Conservation (phyloP, 2,888 invertebrate genomes). For the Onthophagus sagittarius region DNA sequence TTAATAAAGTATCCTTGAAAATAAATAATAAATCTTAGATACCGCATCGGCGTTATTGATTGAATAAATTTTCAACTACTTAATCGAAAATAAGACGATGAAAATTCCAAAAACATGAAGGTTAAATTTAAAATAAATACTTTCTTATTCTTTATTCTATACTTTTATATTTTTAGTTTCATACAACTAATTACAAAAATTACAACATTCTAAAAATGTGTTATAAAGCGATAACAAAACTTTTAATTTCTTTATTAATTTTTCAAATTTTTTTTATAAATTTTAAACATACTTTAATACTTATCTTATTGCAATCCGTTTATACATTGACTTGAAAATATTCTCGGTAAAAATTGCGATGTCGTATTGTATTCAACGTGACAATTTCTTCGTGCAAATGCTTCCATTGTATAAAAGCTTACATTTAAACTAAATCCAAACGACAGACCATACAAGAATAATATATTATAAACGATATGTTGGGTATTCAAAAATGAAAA, state of each 20-base stretch:
- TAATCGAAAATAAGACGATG: too few species aligned
- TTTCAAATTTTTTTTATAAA: too few species aligned
- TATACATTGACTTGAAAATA: slow-evolving; percentile 43
- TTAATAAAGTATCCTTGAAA: too few species aligned
- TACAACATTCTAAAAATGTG: neutral
- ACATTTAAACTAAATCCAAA: slow-evolving; percentile 74
- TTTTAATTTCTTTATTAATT: too few species aligned
- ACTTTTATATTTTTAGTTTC: too few species aligned
- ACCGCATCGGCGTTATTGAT: too few species aligned
- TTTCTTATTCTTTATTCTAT: too few species aligned
- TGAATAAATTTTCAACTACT: too few species aligned
- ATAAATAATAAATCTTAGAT: too few species aligned
- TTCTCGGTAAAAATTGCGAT: slow-evolving; percentile 53
- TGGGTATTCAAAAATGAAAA: slow-evolving; percentile 54
- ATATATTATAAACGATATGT: slow-evolving; percentile 63
- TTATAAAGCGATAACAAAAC: too few species aligned
- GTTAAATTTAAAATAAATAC: too few species aligned
- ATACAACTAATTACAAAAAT: neutral
- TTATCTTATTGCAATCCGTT: neutral
- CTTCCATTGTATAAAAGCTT: slow-evolving; percentile 82
- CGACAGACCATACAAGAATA: slow-evolving; percentile 78
- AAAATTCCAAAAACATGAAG: too few species aligned
- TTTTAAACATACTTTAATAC: neutral
- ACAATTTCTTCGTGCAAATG: slow-evolving; percentile 75
- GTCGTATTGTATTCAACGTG: slow-evolving; percentile 50